Percentiles rank a stretch among this genome's conserved stretches.
Evolutionary conservation across 2,113 vertebrate genomes (phyloP).

Genomic region (Hypomesus transpacificus): DNA sequence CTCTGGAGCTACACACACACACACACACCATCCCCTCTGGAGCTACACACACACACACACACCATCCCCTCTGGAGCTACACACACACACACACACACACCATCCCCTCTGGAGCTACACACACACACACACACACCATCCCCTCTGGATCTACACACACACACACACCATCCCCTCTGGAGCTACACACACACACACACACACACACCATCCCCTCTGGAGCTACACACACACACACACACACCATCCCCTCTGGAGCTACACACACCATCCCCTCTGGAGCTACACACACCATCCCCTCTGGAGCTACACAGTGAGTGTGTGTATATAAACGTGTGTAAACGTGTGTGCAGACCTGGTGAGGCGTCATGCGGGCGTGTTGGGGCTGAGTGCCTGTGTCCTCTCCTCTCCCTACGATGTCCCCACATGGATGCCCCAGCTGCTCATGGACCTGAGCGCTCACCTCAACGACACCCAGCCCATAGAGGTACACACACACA

Average conservation of each 20-base stretch:
- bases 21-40: no score
- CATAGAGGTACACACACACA: slow-evolving; percentile 79
- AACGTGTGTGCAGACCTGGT: slow-evolving; percentile 79
- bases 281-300: background rate
- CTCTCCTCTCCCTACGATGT: slow-evolving; percentile 95
- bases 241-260: no score
- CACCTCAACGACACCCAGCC: slow-evolving; percentile 97
- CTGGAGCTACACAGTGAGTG: background rate
- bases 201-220: no score
- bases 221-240: no score
- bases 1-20: slow-evolving; percentile 78
- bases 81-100: slow-evolving; percentile 13
- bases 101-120: no score
- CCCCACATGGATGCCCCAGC: slow-evolving; percentile 97
- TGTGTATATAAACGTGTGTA: background rate
- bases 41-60: slow-evolving; percentile 56
- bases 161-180: slow-evolving; percentile 83
- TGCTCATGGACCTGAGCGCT: slow-evolving; percentile 94
- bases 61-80: slow-evolving; percentile 89
- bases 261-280: no score
- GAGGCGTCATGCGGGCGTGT: slow-evolving; percentile 91
- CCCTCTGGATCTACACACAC: slow-evolving; percentile 82
- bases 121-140: slow-evolving; percentile 77
- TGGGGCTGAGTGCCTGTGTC: slow-evolving; percentile 92
- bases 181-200: slow-evolving; percentile 77